Evolutionary conservation across 2,113 vertebrate genomes (phyloP), one percentile per base, ranked within the genome.

Genomic region (Chloroceryle aenea): DNA sequence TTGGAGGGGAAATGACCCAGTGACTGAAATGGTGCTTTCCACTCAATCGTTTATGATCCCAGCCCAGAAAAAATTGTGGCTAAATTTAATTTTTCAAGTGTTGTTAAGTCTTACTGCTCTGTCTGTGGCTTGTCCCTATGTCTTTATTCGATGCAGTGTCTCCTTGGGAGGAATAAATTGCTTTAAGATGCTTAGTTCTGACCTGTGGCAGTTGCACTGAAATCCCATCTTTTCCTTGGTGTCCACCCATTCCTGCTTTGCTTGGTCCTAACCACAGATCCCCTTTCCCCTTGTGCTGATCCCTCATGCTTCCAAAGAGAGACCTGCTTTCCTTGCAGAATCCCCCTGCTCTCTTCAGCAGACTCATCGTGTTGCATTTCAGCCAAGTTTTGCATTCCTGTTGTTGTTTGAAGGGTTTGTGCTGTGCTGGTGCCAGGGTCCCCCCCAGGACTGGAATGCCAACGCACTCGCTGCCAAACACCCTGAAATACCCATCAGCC

Each of bases 331-430:
- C 38, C 56, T 48, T 85, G 22, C 62, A 67, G 2, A 71, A 64
- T 91, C 72, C 76, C 53, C 59, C 21, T 40, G 4, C 56, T 71
- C 1, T 34, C 1, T 43, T 27, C 36, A 43, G 8, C 43, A 38
- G 42, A 11, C 21, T 30, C n/a, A n/a, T n/a, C n/a, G n/a, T n/a
- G n/a, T n/a, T n/a, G 4, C 30, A 34, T 38, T 89, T 20, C 29
- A 30, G 53, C 2, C 1, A 17, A 45, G 12, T 29, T 69, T 79
- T 47, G 9, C 10, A 5, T 40, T n/a, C 21, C 3, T 16, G 0
- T 22, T 34, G 10, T 4, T 67, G 4, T 36, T 79, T 14, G 16
- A 50, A 50, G 15, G 32, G 32, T 61, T 77, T 18, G 8, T 55
- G 15, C 8, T 32, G 29, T 73, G 36, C 42, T 30, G 61, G 3